Base-by-base conservation (phyloP, 1,140 invertebrate genomes). In the Brachionus angularis region DNA sequence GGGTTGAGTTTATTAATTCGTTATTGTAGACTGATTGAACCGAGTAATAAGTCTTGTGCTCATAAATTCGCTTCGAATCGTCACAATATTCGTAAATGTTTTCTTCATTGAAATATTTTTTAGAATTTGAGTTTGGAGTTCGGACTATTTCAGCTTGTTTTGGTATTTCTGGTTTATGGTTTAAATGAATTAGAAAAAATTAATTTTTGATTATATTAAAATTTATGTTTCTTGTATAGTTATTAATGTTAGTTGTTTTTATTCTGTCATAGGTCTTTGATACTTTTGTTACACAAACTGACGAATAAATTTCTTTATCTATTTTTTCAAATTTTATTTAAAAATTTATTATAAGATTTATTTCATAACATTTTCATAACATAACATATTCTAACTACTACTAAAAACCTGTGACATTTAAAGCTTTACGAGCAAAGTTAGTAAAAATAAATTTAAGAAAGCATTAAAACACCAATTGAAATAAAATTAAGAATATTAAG, bases 71-170 rank as follows among this genome's bases (percentile, higher is more conserved):
- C 39, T 58, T 58, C 33, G 36, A 31, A 16, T 33, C 52, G 23
- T 58, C 53, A 23, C 18, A 58, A 39, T 58, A 58, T 58, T 58
- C 53, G 8, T 58, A 58, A 39, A 39, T 39, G 27, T 58, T 58
- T 18, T 58, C 53, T 23, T 23, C 33, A 39, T 39, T 58, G 33
- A 36, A 58, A 39, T 34, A 58, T 21, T 58, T 36, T 23, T 58
- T 58, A 2, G 53, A 58, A n/a, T n/a, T n/a, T n/a, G n/a, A n/a
- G 18, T 58, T 58, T 21, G 53, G 53, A 4, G 53, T 58, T 58
- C 25, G 53, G 12, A 58, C 7, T 12, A 58, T 5, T 18, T 58
- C 53, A 39, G 14, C 27, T 39, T 16, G 33, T 12, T 36, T 18
- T 8, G 53, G 33, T 58, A 31, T 58, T 23, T 21, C 25, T 4